Evolutionary conservation across 2,113 vertebrate species (phyloP).

Genomic region (Eulemur rufifrons): DNA sequence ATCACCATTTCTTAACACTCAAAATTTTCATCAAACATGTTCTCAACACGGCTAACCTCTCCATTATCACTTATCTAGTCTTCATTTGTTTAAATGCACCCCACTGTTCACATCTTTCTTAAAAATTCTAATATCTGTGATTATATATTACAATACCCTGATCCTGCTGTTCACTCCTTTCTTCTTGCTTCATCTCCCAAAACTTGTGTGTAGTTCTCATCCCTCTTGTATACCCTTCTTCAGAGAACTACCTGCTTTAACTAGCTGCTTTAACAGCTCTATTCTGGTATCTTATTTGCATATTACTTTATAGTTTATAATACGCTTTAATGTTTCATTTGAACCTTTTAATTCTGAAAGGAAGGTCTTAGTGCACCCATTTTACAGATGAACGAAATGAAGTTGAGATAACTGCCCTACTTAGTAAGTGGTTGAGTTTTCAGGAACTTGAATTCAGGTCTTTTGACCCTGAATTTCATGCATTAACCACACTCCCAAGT

Average conservation of each 20-base stretch:
- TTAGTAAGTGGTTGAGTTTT: not conserved
- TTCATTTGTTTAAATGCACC: not conserved
- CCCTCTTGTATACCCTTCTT: not conserved
- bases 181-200: not conserved
- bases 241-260: not conserved
- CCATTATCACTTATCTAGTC: not conserved
- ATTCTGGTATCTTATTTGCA: not conserved
- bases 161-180: not conserved
- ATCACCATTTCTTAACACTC: not conserved
- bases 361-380: not conserved
- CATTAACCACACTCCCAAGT: not conserved
- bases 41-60: not conserved
- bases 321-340: not conserved
- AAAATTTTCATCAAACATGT: not conserved
- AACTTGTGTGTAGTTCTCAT: not conserved
- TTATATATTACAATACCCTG: not conserved
- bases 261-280: not conserved
- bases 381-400: conserved; percentile 13
- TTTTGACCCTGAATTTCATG: not conserved
- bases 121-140: not conserved
- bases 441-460: not conserved
- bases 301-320: not conserved
- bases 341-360: not conserved
- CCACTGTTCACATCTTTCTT: not conserved
- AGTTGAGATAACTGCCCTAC: not conserved